Evolutionary conservation across 2,797 vertebrate genomes (phyloP).

Genomic region (Clarias laeviceps): DNA sequence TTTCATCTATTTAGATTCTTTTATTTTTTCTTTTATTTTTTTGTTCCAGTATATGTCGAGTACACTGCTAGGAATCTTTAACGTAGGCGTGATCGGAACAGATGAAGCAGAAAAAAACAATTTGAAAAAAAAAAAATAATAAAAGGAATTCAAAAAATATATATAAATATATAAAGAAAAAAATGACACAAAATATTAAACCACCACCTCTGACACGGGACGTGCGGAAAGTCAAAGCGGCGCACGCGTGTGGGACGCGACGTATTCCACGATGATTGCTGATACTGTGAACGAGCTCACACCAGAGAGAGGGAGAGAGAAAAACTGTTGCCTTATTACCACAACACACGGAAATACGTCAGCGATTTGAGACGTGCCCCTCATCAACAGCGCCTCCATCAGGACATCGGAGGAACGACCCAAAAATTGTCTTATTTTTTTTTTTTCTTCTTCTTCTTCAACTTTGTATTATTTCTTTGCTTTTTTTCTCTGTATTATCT

Average conservation of each 20-base stretch:
- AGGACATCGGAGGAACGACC: slow-evolving; percentile 42
- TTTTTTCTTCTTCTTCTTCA: not conserved
- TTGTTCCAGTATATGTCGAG: slow-evolving; percentile 46
- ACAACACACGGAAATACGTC: slow-evolving; percentile 68
- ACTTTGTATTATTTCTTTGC: slow-evolving; percentile 15
- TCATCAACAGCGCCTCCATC: slow-evolving; percentile 55
- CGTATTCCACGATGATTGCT: slow-evolving; percentile 75
- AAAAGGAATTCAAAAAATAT: slow-evolving; percentile 24
- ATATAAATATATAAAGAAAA: slow-evolving; percentile 23
- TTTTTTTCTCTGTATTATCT: slow-evolving; percentile 49
- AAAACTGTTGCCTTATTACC: slow-evolving; percentile 83
- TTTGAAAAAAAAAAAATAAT: slow-evolving; percentile 34
- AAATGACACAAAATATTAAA: slow-evolving; percentile 8
- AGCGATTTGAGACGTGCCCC: slow-evolving; percentile 56
- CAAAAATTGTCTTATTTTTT: slow-evolving; percentile 24
- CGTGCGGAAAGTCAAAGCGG: slow-evolving; percentile 36
- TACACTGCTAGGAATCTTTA: slow-evolving; percentile 46
- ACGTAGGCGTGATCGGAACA: slow-evolving; percentile 45
- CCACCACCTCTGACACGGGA: slow-evolving; percentile 47
- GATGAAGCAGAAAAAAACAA: slow-evolving; percentile 41
- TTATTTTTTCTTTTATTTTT: not conserved
- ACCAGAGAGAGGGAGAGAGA: slow-evolving; percentile 48
- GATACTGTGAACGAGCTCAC: slow-evolving; percentile 87
- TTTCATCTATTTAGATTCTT: slow-evolving; percentile 59
- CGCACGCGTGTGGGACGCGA: slow-evolving; percentile 35